These are phyloP conservation scores for Myripristis jacobus DNA, from an alignment of 2,797 vertebrate species.

Conservation along the genomic window DNA sequence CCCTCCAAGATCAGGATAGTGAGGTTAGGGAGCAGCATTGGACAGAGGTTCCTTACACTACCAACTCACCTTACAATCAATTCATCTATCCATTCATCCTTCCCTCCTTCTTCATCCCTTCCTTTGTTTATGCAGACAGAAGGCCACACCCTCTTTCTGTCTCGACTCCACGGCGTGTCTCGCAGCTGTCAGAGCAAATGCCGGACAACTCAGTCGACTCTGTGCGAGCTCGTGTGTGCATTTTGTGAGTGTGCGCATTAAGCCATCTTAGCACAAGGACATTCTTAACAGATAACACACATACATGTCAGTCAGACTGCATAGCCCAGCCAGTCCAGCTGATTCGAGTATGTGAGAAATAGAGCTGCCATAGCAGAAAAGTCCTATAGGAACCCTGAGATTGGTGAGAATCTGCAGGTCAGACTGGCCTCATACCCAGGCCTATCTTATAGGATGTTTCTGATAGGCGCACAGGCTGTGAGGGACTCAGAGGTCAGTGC, in stretches of 20 bases:
- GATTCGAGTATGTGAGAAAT: slow-evolving; percentile 29
- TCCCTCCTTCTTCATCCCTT: slow-evolving; percentile 37
- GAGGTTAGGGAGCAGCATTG: slow-evolving; percentile 41
- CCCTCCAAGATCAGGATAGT: slow-evolving; percentile 63
- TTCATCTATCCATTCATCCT: slow-evolving; percentile 56
- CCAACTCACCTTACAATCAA: slow-evolving; percentile 73
- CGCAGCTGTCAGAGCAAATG: slow-evolving; percentile 63
- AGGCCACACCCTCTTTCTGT: slow-evolving; percentile 33
- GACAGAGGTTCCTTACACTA: slow-evolving; percentile 47
- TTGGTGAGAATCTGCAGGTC: slow-evolving; percentile 70
- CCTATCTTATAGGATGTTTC: slow-evolving; percentile 76
- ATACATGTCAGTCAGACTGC: slow-evolving; percentile 46
- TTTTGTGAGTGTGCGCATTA: slow-evolving; percentile 5
- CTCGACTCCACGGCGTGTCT: slow-evolving; percentile 42
- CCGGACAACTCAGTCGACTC: slow-evolving; percentile 49
- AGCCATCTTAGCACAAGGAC: slow-evolving; percentile 34
- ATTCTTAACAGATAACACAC: slow-evolving; percentile 58
- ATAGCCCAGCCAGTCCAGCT: slow-evolving; percentile 43
- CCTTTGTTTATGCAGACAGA: slow-evolving; percentile 33
- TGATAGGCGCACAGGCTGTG: slow-evolving; percentile 60
- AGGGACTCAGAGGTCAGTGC: slow-evolving; percentile 39
- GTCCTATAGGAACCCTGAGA: slow-evolving; percentile 79
- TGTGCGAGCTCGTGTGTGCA: slow-evolving; percentile 28
- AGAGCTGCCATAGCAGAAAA: slow-evolving; percentile 64
- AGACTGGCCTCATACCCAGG: slow-evolving; percentile 53